A percentile compares a stretch with the other conserved stretches of the same genome.
Conservation (phyloP, 2,888 invertebrate genomes). For the Drosophila mimetica region DNA sequence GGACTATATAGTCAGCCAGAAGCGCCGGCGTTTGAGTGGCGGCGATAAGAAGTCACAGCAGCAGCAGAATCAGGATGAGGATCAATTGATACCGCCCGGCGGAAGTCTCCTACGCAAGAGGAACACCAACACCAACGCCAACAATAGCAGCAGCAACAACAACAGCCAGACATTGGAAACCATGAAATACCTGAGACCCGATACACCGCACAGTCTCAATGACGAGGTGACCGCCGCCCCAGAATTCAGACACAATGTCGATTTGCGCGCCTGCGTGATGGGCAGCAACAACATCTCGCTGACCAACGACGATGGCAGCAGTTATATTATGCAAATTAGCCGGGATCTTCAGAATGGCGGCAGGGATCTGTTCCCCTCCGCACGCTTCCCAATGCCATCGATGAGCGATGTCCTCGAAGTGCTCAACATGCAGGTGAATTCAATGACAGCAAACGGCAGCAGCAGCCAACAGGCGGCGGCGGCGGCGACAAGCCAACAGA, state of each 20-base stretch:
- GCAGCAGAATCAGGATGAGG: conserved; percentile 38
- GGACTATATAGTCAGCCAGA: conserved; percentile 8
- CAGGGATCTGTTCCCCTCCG: conserved; percentile 66
- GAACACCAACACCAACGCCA: conserved; percentile 32
- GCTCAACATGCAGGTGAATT: conserved; percentile 55
- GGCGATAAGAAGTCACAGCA: conserved; percentile 7
- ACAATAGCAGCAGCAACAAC: background rate
- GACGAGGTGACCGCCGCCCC: conserved; percentile 70
- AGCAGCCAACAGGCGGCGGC: conserved; percentile 8
- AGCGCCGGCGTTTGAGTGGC: conserved; percentile 17
- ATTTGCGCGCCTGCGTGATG: conserved; percentile 83
- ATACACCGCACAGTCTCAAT: conserved; percentile 81
- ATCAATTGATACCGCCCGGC: conserved; percentile 83
- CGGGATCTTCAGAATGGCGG: conserved; percentile 82
- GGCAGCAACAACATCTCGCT: conserved; percentile 84
- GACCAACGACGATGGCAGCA: conserved; percentile 59
- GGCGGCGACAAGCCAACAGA: conserved; percentile 9
- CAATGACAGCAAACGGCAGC: background rate
- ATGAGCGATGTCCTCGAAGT: conserved; percentile 81
- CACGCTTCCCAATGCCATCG: conserved; percentile 16
- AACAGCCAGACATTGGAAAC: background rate
- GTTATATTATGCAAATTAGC: conserved; percentile 77
- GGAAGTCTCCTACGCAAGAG: conserved; percentile 82
- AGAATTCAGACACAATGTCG: conserved; percentile 82
- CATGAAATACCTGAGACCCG: conserved; percentile 65